Conservation (phyloP, 2,113 vertebrate genomes). For the Brienomyrus brachyistius region DNA sequence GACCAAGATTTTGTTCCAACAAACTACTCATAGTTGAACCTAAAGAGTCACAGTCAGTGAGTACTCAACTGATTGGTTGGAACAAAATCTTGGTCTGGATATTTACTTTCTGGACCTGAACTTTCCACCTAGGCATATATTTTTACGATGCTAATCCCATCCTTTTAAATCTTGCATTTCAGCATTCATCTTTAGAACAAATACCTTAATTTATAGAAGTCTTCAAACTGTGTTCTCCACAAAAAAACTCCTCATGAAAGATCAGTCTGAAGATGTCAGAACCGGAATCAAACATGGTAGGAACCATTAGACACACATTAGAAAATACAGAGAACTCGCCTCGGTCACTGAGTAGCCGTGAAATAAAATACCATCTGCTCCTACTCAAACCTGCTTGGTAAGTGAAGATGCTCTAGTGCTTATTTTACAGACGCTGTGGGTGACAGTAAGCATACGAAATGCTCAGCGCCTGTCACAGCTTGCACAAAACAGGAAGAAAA, state of each 20-base stretch:
- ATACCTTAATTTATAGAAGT: not conserved
- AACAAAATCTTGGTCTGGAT: too few relatives aligned
- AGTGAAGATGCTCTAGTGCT: conserved; percentile 24
- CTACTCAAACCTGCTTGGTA: conserved; percentile 1
- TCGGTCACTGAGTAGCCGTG: not conserved
- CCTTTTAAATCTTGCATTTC: not conserved
- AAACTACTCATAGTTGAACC: too few relatives aligned
- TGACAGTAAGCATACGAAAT: not conserved
- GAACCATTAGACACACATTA: conserved; percentile 11
- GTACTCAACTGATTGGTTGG: too few relatives aligned
- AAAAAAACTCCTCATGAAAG: not conserved
- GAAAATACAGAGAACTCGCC: not conserved
- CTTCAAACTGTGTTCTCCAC: not conserved
- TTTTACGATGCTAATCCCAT: not conserved
- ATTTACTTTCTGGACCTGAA: too few relatives aligned
- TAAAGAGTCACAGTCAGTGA: too few relatives aligned
- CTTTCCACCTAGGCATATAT: not conserved
- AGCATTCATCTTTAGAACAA: not conserved
- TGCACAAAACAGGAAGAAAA: not conserved
- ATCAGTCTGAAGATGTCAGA: not conserved
- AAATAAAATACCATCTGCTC: conserved; percentile 28
- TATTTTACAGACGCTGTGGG: conserved; percentile 38
- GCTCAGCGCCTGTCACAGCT: not conserved
- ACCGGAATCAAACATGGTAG: not conserved
- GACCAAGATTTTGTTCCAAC: too few relatives aligned